Evolutionary conservation across 2,113 vertebrate species (phyloP), one percentile per base, ranked within the genome.

Genomic region (Terrapene triunguis): DNA sequence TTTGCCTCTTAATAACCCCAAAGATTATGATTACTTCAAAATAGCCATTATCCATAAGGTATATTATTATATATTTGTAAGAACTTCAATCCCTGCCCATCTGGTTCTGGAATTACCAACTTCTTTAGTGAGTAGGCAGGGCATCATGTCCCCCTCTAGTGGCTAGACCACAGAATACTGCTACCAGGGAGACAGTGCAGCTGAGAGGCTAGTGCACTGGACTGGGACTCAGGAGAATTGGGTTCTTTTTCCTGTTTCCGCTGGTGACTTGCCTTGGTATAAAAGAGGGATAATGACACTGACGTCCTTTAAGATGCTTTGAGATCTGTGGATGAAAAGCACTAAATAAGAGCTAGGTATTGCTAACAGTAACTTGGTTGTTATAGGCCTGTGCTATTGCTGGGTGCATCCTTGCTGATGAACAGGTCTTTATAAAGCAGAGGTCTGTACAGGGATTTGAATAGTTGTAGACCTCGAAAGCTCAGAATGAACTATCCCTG

Each of bases 401-500:
- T 42, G 42, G 22, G 42, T 76, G 74, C 74, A 47, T 24, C 74
- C 69, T 48, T 88, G 85, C 50, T 82, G 79, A 51, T 91, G 87
- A 93, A 87, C 59, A 38, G 55, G n/a, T 62, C 76, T 84, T 81
- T 69, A 25, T 65, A 86, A 4, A 80, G 17, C 21, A 50, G 35
- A 42, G 32, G n/a, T 54, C 59, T 91, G 89, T 74, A 87, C 32
- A 89, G 79, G 90, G 79, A 93, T 59, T 87, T 90, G 81, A 93
- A 85, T n/a, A 91, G 90, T 54, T n/a, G 81, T 29, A 82, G 76
- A 55, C 55, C 91, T 87, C 72, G 22, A 94, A 95, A 89, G 53
- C 84, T 79, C 48, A 42, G 47, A 35, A 19, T 47, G 5, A 53
- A 80, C 90, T 84, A 89, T 35, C 42, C 35, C 53, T 84, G 84